phyloP scores from a whole-genome alignment of 2,113 vertebrate genomes.

The Strix aluco region DNA sequence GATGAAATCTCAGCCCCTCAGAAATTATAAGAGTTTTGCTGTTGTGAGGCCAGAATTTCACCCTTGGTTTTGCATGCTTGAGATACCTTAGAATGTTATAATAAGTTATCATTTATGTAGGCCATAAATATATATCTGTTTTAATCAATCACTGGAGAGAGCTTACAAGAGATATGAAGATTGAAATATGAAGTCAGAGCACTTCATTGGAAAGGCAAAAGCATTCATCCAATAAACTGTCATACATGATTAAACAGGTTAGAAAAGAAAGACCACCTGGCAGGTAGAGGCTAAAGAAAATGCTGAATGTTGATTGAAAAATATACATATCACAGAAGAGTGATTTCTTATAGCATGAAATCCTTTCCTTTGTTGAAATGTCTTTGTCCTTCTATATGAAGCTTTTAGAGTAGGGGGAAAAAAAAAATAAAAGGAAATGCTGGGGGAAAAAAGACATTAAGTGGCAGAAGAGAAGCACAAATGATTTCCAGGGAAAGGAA shows the following conservation, averaged over 20 bases:
- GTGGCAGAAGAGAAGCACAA: neutral
- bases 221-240: constrained; percentile 8
- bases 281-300: neutral
- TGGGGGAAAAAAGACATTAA: neutral
- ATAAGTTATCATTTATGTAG: constrained; percentile 33
- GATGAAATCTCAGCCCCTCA: neutral
- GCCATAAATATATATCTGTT: constrained; percentile 35
- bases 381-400: neutral
- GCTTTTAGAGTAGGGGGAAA: neutral
- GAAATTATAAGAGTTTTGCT: neutral
- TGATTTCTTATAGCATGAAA: neutral
- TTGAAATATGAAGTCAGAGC: constrained; percentile 39
- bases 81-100: neutral
- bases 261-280: constrained; percentile 4
- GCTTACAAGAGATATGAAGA: constrained; percentile 1
- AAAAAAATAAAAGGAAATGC: neutral
- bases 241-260: constrained; percentile 22
- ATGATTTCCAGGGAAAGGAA: neutral
- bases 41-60: constrained; percentile 9
- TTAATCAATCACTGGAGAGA: constrained; percentile 40
- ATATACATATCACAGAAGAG: neutral
- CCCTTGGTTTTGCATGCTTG: constrained; percentile 9
- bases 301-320: neutral
- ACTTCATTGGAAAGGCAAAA: constrained; percentile 10
- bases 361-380: neutral